phyloP scores from a whole-genome alignment of 2,113 vertebrate species.

The Hylia prasina region DNA sequence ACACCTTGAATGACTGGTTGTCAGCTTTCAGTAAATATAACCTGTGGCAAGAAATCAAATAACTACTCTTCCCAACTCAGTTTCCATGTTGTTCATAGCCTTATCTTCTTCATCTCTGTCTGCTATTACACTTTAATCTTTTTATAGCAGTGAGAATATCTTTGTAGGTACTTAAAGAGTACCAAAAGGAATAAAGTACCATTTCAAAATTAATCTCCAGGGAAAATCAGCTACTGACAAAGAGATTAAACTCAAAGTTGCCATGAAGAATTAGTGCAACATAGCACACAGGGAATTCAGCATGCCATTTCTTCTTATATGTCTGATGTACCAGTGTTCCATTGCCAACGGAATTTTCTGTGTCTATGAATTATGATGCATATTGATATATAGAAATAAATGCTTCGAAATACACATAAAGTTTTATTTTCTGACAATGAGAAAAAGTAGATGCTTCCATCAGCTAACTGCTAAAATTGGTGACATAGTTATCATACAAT shows the following conservation, averaged over 20 bases:
- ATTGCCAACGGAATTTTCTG: background rate
- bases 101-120: background rate
- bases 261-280: background rate
- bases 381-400: background rate
- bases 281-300: background rate
- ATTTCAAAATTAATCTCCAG: background rate
- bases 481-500: background rate
- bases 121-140: background rate
- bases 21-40: background rate
- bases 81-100: background rate
- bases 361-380: background rate
- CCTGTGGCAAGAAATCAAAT: background rate
- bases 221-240: background rate
- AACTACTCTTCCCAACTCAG: background rate
- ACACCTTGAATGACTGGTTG: background rate
- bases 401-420: background rate
- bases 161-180: background rate
- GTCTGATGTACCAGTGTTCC: background rate
- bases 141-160: background rate
- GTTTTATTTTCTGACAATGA: background rate
- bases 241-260: background rate
- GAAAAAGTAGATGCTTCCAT: background rate
- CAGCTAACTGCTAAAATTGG: background rate
- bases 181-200: background rate
- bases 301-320: background rate